A percentile compares a stretch with the other conserved stretches of the same genome.
Evolutionary conservation across 2,797 vertebrate species (phyloP).

Genomic region (Sebastes baramenuke): DNA sequence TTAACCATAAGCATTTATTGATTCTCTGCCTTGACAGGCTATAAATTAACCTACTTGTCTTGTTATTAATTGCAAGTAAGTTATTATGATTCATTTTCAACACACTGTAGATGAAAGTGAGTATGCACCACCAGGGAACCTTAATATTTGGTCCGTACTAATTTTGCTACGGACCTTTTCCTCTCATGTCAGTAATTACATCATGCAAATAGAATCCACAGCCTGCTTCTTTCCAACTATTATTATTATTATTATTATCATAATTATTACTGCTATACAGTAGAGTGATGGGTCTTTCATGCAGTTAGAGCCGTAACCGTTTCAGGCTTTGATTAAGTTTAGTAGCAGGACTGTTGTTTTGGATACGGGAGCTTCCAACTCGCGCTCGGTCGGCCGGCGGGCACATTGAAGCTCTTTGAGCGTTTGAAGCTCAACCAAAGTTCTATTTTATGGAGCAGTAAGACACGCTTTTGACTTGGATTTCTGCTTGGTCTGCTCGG

Average conservation of each 20-base stretch:
- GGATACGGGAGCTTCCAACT: constrained; percentile 5
- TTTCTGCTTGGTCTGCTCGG: constrained; percentile 3
- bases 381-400: not conserved
- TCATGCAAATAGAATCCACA: not conserved
- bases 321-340: constrained; percentile 15
- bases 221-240: not conserved
- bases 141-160: not conserved
- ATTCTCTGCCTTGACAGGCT: not conserved
- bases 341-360: constrained; percentile 4
- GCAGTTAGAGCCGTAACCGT: not conserved
- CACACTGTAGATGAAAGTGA: not conserved
- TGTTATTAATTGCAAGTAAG: not conserved
- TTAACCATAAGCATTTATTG: not conserved
- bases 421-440: constrained; percentile 20
- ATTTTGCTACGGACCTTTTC: not conserved
- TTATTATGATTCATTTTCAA: not conserved
- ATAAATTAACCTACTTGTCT: not conserved
- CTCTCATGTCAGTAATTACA: not conserved
- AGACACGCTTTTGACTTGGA: constrained; percentile 11
- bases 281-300: not conserved
- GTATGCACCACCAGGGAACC: not conserved
- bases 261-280: not conserved
- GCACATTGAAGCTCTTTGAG: not conserved
- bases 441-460: constrained; percentile 22
- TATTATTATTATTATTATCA: not conserved